A percentile compares a stretch with the other conserved stretches of the same genome.
These are phyloP conservation scores for Calidris pygmaea DNA, from an alignment of 2,113 vertebrate species.

Conservation along the genomic window DNA sequence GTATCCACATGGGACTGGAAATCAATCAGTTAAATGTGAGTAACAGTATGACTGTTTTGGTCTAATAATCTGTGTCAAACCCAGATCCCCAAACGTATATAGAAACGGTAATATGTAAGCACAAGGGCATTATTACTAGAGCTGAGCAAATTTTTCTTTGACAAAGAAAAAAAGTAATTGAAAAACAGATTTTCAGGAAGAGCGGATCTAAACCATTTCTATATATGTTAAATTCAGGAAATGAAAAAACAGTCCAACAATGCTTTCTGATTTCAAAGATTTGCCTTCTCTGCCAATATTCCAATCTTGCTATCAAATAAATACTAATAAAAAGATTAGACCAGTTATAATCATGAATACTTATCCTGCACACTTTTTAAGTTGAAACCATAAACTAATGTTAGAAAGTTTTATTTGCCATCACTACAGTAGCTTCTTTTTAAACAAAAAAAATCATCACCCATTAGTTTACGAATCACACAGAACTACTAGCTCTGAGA, in stretches of 20 bases:
- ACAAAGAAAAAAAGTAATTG: background rate
- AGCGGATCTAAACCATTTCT: background rate
- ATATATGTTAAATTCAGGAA: background rate
- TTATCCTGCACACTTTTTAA: background rate
- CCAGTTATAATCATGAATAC: background rate
- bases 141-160: background rate
- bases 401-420: background rate
- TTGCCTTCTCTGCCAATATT: background rate
- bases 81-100: background rate
- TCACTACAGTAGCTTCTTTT: background rate
- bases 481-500: background rate
- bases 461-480: background rate
- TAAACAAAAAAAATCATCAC: background rate
- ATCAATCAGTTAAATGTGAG: background rate
- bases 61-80: conserved; percentile 17
- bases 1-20: background rate
- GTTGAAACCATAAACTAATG: background rate
- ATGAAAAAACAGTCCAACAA: background rate
- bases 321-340: background rate
- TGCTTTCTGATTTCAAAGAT: background rate
- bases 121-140: background rate
- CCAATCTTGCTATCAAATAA: background rate
- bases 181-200: background rate
- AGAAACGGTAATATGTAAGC: background rate
- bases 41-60: background rate